Conservation (phyloP, 2,888 invertebrate genomes). For the Tenodera sinensis region DNA sequence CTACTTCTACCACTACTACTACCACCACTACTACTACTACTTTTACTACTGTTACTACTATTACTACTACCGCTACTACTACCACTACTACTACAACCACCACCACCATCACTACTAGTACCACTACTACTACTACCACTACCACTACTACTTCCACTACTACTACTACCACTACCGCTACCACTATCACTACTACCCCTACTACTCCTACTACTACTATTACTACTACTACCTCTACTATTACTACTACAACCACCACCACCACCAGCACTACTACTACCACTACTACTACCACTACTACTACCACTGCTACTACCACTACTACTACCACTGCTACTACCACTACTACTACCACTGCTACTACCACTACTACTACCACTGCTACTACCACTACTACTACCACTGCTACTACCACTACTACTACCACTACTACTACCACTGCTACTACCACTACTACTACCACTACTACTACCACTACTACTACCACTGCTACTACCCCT, state of each 20-base stretch:
- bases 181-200: background rate
- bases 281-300: constrained; percentile 5
- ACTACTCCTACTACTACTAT: background rate
- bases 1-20: background rate
- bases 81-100: too few relatives aligned
- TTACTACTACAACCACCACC: constrained; percentile 11
- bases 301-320: constrained; percentile 1
- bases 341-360: background rate
- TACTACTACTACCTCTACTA: constrained; percentile 1
- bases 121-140: too few relatives aligned
- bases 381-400: background rate
- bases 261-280: background rate
- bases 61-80: background rate
- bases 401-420: background rate
- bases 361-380: constrained; percentile 1
- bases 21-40: constrained; percentile 7
- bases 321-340: background rate
- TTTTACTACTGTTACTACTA: background rate
- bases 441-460: constrained; percentile 4
- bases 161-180: background rate
- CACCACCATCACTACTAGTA: too few relatives aligned
- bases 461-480: constrained; percentile 5
- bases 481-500: background rate
- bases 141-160: background rate
- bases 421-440: background rate